Base-by-base conservation (phyloP, 2,113 vertebrate genomes). In the Nothobranchius furzeri region DNA sequence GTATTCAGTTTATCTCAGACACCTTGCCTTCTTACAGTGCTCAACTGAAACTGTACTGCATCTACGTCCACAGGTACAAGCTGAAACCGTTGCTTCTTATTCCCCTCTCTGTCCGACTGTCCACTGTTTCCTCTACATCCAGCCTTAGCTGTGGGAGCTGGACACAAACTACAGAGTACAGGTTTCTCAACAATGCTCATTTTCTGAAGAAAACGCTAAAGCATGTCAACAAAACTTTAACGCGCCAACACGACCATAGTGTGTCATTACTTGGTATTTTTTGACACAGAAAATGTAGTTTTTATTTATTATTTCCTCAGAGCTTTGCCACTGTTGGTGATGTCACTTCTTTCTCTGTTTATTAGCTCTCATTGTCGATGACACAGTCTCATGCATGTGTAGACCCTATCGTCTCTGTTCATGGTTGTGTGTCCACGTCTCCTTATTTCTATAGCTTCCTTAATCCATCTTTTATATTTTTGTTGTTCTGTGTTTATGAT, bases 1-100 rank as follows among this genome's bases (percentile, higher is more conserved):
- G 51, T 72, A 80, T 84, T 85, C 78, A 77, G 67, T 64, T 56
- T 60, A 49, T 58, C n/a, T 15, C 46, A n/a, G 6, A n/a, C 30
- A 37, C 24, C 48, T 48, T 61, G 51, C 76, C 74, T 13, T 17
- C 20, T 53, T 47, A 15, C 7, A 9, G 20, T 25, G 24, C 40
- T 57, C 60, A 60, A 14, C 12, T 61, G 47, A 30, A 60, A 64
- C 58, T 25, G 74, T 58, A 9, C 46, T 55, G 43, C 60, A 63
- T 73, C 63, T 77, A 40, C 70, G 30, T 30, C 30, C 30, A 30
- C 55, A 78, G 55, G 60, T 52, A 54, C 45, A 49, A 54, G 24
- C 45, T 43, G 52, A 42, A 71, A 30, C 51, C 35, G 13, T 6
- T 54, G 25, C 64, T 40, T 30, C 52, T 72, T 52, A 62, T 46